These are phyloP conservation scores for Heterohyrax brucei DNA, from an alignment of 2,797 vertebrate genomes.

Conservation along the genomic window DNA sequence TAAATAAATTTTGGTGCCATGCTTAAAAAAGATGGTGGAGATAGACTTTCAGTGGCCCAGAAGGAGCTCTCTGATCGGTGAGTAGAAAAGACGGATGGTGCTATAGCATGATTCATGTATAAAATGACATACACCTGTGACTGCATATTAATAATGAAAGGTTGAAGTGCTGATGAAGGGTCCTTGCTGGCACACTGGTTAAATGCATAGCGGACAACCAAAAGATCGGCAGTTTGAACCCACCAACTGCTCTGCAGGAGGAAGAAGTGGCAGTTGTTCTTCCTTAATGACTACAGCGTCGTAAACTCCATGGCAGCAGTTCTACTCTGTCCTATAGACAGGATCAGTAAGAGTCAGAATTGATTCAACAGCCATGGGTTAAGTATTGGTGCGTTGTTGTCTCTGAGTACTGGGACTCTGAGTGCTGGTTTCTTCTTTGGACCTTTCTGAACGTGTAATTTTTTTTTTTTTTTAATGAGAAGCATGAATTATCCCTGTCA, in stretches of 20 bases:
- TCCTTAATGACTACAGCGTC: neutral
- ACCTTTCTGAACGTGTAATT: neutral
- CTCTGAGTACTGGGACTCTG: neutral
- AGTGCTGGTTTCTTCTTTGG: slow-evolving; percentile 12
- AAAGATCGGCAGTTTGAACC: neutral
- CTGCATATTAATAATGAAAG: accelerated
- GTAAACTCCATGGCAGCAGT: too few relatives aligned
- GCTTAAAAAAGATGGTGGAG: neutral
- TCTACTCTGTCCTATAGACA: neutral
- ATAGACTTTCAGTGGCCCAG: neutral
- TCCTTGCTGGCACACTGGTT: neutral
- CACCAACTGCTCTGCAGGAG: neutral
- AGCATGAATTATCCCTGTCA: neutral
- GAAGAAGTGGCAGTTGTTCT: neutral
- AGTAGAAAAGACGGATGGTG: neutral
- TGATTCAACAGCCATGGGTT: neutral
- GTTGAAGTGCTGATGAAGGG: neutral
- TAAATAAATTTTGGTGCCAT: neutral
- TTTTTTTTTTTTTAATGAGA: neutral
- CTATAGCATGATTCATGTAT: neutral
- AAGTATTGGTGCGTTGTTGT: neutral
- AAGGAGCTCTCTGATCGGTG: neutral
- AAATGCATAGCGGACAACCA: neutral
- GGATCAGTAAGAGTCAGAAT: neutral
- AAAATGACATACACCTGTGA: neutral